phyloP scores from a whole-genome alignment of 2,888 invertebrate genomes.

The Andrena trimmerana region DNA sequence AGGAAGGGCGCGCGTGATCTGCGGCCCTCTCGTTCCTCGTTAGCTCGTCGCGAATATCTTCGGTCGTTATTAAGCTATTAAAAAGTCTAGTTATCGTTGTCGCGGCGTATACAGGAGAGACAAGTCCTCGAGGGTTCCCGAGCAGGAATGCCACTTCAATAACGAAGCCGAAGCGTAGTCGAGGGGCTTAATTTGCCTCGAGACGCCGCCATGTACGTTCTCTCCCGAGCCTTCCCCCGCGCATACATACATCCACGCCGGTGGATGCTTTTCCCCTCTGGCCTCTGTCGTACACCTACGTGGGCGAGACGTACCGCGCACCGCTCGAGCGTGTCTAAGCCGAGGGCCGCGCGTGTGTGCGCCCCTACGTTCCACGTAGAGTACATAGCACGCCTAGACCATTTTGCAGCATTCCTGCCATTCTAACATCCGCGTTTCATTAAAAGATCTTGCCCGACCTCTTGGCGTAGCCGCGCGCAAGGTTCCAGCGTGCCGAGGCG shows the following conservation, averaged over 20 bases:
- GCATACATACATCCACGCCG: slow-evolving; percentile 25
- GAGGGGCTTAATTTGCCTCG: slow-evolving; percentile 77
- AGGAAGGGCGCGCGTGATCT: neutral
- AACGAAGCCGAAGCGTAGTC: slow-evolving; percentile 72
- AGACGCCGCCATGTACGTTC: slow-evolving; percentile 64
- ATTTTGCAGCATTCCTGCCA: slow-evolving; percentile 82
- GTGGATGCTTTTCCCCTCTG: slow-evolving; percentile 52
- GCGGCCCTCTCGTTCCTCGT: slow-evolving; percentile 37
- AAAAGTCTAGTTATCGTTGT: slow-evolving; percentile 70
- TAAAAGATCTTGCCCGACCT: slow-evolving; percentile 76
- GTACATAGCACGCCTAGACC: slow-evolving; percentile 75
- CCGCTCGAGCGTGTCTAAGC: slow-evolving; percentile 39
- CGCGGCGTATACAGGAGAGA: slow-evolving; percentile 55
- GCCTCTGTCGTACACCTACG: neutral
- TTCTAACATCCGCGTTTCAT: slow-evolving; percentile 82
- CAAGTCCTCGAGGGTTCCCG: slow-evolving; percentile 67
- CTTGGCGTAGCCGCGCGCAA: slow-evolving; percentile 37
- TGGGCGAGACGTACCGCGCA: slow-evolving; percentile 5
- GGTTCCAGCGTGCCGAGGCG: neutral
- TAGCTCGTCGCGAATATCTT: slow-evolving; percentile 54
- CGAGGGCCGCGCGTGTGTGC: slow-evolving; percentile 23
- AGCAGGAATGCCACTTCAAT: slow-evolving; percentile 74
- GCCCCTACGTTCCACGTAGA: slow-evolving; percentile 40
- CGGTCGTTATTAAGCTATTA: slow-evolving; percentile 69
- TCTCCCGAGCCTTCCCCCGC: slow-evolving; percentile 33